These are phyloP conservation scores for Papilio polyxenes DNA, from an alignment of 1,140 invertebrate species.

Conservation along the genomic window DNA sequence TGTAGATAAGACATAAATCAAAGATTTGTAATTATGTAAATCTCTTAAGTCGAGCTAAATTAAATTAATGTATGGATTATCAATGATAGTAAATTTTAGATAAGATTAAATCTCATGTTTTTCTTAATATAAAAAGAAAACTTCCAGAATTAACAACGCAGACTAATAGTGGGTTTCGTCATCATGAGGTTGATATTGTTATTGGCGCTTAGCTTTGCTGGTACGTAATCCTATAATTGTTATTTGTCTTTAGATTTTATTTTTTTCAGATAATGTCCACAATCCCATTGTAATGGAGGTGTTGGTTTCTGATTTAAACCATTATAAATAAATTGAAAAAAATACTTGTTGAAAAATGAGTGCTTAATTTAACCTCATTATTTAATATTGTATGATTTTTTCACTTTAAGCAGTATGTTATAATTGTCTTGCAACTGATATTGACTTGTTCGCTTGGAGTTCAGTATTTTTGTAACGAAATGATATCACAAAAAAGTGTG, in stretches of 20 bases:
- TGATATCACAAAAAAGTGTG: no score
- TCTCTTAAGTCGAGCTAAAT: not conserved
- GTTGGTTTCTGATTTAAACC: no score
- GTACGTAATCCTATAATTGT: not conserved
- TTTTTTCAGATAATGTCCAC: not conserved
- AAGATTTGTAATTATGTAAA: not conserved
- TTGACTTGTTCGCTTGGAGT: no score
- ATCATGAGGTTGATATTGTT: constrained; percentile 17
- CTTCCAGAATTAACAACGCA: not conserved
- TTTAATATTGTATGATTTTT: not conserved
- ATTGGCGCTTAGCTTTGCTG: not conserved
- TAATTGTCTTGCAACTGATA: no score
- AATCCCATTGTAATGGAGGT: not conserved
- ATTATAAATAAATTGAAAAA: no score
- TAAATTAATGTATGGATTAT: not conserved
- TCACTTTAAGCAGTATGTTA: not conserved
- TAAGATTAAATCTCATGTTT: not conserved
- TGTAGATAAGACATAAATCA: not conserved
- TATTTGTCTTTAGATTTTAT: not conserved
- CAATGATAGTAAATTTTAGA: not conserved
- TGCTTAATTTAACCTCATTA: not conserved
- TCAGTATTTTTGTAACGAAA: no score
- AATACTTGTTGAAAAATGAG: not conserved
- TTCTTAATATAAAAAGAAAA: constrained; percentile 24
- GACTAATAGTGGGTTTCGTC: not conserved